Percentiles rank a stretch among this genome's conserved stretches.
Conservation (phyloP, 2,888 invertebrate species). For the Elegia similella region DNA sequence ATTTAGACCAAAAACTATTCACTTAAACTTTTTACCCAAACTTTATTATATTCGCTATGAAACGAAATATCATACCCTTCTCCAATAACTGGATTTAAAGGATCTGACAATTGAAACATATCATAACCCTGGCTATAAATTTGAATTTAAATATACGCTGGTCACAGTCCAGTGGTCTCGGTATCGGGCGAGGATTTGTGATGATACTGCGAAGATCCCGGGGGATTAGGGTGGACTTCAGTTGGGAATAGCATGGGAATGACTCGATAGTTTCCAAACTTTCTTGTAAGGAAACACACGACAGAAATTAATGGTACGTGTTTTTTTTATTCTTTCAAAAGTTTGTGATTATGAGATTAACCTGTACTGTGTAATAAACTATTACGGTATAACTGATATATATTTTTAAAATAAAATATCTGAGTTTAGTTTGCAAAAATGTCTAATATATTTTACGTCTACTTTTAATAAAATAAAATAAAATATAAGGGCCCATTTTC, state of each 20-base stretch:
- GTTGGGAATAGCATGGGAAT: conserved; percentile 31
- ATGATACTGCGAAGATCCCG: conserved; percentile 31
- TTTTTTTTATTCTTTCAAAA: background rate
- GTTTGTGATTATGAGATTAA: no score
- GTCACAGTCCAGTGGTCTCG: conserved; percentile 59
- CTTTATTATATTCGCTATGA: background rate
- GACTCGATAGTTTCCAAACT: conserved; percentile 3
- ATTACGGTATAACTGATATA: no score
- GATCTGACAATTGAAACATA: conserved; percentile 74
- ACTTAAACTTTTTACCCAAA: background rate
- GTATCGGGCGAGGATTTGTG: conserved; percentile 43
- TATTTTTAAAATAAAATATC: no score
- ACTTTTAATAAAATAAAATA: no score
- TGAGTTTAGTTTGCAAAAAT: no score
- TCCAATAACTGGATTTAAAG: conserved; percentile 70
- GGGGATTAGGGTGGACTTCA: conserved; percentile 33
- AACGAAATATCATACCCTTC: conserved; percentile 40
- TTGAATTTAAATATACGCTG: conserved; percentile 73
- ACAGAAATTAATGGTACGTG: background rate
- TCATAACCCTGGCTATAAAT: conserved; percentile 40
- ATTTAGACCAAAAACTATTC: no score
- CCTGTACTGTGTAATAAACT: no score
- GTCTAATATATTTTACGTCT: no score
- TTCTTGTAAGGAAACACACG: background rate
- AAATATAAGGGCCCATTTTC: no score